Percentiles rank a stretch among this genome's conserved stretches.
Conservation (phyloP, 2,113 vertebrate species). For the Dendrocopos noguchii region DNA sequence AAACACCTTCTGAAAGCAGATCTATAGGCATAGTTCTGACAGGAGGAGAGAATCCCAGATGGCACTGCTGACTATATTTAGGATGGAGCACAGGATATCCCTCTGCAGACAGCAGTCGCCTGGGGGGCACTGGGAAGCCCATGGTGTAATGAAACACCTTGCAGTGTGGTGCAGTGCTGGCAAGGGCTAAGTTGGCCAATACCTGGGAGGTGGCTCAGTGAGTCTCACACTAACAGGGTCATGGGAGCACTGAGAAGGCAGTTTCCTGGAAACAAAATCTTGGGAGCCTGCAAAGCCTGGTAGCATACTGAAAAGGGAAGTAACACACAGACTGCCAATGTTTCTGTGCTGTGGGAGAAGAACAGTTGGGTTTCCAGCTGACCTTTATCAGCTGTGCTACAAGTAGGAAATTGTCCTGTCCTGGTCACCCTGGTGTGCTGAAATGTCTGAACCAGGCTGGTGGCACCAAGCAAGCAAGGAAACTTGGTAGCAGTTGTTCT, state of each 20-base stretch:
- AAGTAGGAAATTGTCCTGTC: background rate
- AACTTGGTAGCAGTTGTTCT: accelerated
- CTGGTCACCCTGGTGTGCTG: background rate
- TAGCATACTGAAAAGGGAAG: background rate
- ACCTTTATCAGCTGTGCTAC: background rate
- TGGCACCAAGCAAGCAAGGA: background rate
- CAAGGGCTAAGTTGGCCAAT: accelerated
- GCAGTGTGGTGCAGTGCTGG: accelerated
- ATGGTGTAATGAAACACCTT: background rate
- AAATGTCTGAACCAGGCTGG: too few relatives aligned
- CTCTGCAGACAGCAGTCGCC: accelerated
- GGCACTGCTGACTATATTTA: background rate
- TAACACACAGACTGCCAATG: too few relatives aligned
- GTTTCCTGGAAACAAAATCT: background rate
- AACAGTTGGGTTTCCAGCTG: background rate
- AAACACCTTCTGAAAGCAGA: background rate
- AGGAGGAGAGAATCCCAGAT: accelerated
- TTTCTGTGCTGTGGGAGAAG: background rate
- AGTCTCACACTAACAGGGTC: background rate
- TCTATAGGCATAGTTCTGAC: accelerated
- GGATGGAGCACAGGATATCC: background rate
- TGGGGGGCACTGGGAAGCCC: accelerated
- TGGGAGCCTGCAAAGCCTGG: background rate
- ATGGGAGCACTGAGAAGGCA: background rate
- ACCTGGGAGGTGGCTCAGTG: accelerated